Evolutionary conservation across 37 sponge, comb jelly and placozoan species (phyloP), one percentile per base, ranked within the genome.

Genomic region (Chondrosia reniformis): DNA sequence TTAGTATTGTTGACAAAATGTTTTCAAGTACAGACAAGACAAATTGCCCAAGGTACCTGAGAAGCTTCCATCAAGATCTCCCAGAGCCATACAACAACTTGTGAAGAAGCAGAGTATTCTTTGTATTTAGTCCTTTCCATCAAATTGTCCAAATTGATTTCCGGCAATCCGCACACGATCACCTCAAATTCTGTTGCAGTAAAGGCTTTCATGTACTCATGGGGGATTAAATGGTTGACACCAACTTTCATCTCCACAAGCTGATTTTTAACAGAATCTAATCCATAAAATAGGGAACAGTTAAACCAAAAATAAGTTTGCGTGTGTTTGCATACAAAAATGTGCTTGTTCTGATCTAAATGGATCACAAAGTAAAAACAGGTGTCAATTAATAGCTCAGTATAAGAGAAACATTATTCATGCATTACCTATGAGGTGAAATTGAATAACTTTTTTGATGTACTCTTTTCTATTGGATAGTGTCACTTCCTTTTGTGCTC

Each of bases 211-310:
- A 82, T 33, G 0, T 37, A 28, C 22, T 76, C 33, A 0, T 33
- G 67, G 32, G 74, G 75, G 5, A 89, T 74, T 4, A 85, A 40
- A 24, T 28, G 40, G 49, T 61, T 45, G 59, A 85, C 78, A 10
- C 90, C 90, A 2, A 52, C 22, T 49, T 45, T 49, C 63, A 89
- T 49, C 34, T 45, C 25, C 37, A 32, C 27, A 31, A 89, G 67
- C 69, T 85, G 90, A 15, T 58, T 39, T 31, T 62, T 44, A 9
- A 89, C 65, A n/a, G 81, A 89, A 7, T 82, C 90, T 89, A 69
- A 24, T 28, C n/a, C 27, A 28, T 28, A 56, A 56, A 6, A 56
- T 8, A 28, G 58, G 2, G 7, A 6, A 56, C 3, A 6, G 8
- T 4, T 24, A 28, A 28, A 8, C 27, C 7, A 56, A 24, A 56